Evolutionary conservation across 2,888 invertebrate genomes (phyloP), one percentile per base, ranked within the genome.

Genomic region (Myathropa florea): DNA sequence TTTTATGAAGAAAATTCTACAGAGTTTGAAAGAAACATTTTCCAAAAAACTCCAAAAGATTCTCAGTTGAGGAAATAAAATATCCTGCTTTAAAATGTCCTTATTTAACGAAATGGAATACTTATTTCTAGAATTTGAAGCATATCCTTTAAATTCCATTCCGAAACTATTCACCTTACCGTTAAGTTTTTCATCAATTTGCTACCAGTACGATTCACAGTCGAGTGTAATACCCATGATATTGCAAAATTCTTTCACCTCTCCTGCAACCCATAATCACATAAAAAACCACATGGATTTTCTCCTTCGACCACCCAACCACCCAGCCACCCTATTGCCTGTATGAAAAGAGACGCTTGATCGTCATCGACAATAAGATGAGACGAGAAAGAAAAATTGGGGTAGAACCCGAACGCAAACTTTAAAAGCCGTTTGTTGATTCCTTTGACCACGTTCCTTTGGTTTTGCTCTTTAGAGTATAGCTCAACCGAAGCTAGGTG

Each of bases 391-490:
- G 61, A 57, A 23, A 57, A 75, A 83, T 78, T 65, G 72, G n/a
- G n/a, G 71, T 67, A 75, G 83, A 79, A 71, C 46, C 77, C 28
- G 75, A 79, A 68, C 71, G 65, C 61, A 86, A 83, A 86, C 79
- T 86, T 86, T 86, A 86, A 83, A 87, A 83, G 83, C 68, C 87
- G 87, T 88, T 88, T 88, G 88, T 88, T 88, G 88, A 88, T 88
- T 88, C 88, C 88, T 88, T 88, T 88, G 88, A 88, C 88, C 88
- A 88, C 88, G 88, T 88, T 88, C 83, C 86, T 88, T 86, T 88
- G 88, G 88, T 88, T 88, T 88, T 83, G 75, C 78, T 83, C 88
- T 88, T 85, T 88, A 77, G 75, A 86, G 79, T 57, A 21, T 72
- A 75, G 76, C 83, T 63, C 59, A 67, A 68, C 67, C 55, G 36